Conservation (phyloP, 2,113 vertebrate species). For the Clarias gariepinus region DNA sequence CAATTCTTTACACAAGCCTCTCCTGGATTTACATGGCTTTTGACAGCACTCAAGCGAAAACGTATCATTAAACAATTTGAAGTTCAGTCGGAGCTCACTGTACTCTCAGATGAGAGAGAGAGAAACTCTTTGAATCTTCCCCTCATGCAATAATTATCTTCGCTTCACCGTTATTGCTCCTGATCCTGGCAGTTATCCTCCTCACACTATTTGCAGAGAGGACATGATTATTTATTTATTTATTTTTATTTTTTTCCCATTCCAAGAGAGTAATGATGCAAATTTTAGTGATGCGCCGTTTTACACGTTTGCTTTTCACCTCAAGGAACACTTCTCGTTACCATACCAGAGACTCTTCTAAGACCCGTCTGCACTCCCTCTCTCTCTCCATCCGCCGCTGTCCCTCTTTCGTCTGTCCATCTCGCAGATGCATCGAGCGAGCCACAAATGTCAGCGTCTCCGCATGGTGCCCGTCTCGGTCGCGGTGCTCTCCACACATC, state of each 20-base stretch:
- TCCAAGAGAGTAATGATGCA: slow-evolving; percentile 8
- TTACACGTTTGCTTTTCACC: background rate
- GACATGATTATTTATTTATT: background rate
- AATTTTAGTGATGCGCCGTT: background rate
- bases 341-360: background rate
- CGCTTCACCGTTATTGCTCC: background rate
- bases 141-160: slow-evolving; percentile 26
- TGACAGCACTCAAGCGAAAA: background rate
- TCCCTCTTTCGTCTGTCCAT: background rate
- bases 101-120: background rate
- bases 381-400: background rate
- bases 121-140: background rate
- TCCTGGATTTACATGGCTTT: background rate
- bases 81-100: slow-evolving; percentile 4
- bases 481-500: slow-evolving; percentile 2
- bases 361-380: background rate
- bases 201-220: background rate
- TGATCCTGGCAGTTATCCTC: background rate
- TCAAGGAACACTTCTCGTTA: background rate
- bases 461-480: background rate
- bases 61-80: slow-evolving; percentile 12
- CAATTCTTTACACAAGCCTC: background rate
- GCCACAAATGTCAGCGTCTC: slow-evolving; percentile 32
- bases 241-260: background rate
- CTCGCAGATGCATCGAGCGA: background rate